Percentiles rank a stretch among this genome's conserved stretches.
phyloP scores from a whole-genome alignment of 2,888 invertebrate genomes.

The Xanthia icteritia region DNA sequence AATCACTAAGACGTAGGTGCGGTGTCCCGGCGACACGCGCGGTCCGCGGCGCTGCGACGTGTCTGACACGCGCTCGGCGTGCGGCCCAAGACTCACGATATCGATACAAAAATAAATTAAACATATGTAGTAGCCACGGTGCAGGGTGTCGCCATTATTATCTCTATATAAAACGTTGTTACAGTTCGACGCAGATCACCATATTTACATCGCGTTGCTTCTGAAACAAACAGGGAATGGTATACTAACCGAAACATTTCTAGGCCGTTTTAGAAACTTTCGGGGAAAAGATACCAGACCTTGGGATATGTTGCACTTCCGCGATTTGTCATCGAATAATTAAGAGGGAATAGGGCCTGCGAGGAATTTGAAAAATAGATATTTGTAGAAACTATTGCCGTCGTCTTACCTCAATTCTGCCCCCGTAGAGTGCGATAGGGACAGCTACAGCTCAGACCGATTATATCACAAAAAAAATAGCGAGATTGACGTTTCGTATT shows the following conservation, averaged over 20 bases:
- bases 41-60: not conserved
- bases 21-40: constrained; percentile 14
- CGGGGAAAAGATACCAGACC: not conserved
- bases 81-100: constrained; percentile 3
- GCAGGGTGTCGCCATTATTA: constrained; percentile 49
- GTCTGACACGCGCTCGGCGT: not conserved
- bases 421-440: too few species aligned
- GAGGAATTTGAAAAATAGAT: too few species aligned
- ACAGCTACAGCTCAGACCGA: too few species aligned
- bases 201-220: constrained; percentile 74
- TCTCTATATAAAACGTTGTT: constrained; percentile 60
- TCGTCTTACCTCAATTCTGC: too few species aligned
- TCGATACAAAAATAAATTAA: constrained; percentile 70
- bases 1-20: constrained; percentile 36
- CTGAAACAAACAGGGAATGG: constrained; percentile 67
- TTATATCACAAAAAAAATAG: too few species aligned
- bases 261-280: not conserved
- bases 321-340: not conserved
- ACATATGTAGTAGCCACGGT: constrained; percentile 46
- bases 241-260: constrained; percentile 11
- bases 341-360: too few species aligned
- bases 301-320: not conserved
- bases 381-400: too few species aligned
- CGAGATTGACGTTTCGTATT: too few species aligned
- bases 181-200: constrained; percentile 38